A percentile compares a stretch with the other conserved stretches of the same genome.
These are phyloP conservation scores for Sardina pilchardus DNA, from an alignment of 2,113 vertebrate genomes.

Conservation along the genomic window DNA sequence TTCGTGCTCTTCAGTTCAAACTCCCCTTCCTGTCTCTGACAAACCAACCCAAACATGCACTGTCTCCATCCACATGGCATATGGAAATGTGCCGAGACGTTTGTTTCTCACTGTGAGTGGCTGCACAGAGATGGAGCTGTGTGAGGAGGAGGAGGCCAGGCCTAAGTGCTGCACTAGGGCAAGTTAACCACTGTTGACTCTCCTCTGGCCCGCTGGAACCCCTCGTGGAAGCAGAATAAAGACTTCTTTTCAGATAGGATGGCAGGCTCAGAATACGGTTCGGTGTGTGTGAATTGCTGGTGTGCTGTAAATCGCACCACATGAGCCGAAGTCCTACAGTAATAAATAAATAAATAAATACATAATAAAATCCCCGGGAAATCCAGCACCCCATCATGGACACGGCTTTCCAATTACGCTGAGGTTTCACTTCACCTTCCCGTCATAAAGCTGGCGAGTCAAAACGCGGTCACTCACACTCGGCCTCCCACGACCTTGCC, in stretches of 20 bases:
- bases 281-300: background rate
- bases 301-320: background rate
- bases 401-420: background rate
- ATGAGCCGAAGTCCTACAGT: background rate
- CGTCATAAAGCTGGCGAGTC: background rate
- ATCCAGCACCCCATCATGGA: background rate
- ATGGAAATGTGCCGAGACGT: background rate
- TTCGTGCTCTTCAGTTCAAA: background rate
- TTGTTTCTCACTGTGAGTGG: background rate
- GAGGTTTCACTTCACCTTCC: slow-evolving; percentile 20
- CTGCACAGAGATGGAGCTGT: background rate
- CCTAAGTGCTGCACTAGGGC: background rate
- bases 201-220: background rate
- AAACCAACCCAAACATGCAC: background rate
- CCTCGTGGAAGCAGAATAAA: background rate
- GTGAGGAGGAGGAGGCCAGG: background rate
- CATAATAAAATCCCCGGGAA: background rate
- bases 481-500: background rate
- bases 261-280: slow-evolving; percentile 3
- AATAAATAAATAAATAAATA: background rate
- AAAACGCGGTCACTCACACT: background rate
- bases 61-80: background rate
- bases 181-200: background rate
- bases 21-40: background rate
- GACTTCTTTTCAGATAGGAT: background rate